phyloP scores from a whole-genome alignment of 2,113 vertebrate genomes.

The Choloepus hoffmanni region DNA sequence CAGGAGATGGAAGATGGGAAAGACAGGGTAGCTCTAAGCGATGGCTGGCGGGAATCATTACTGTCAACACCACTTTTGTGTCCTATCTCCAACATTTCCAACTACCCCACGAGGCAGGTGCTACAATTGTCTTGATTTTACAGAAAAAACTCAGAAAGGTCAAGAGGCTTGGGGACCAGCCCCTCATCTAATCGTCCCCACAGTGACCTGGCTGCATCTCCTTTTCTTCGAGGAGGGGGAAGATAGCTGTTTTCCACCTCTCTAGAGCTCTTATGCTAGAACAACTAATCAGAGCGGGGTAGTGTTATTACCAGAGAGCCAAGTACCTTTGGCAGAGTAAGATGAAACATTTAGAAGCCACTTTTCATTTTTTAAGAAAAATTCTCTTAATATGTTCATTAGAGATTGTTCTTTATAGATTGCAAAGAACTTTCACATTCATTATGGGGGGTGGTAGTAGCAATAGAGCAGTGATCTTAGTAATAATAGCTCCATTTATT shows the following conservation, averaged over 20 bases:
- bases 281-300: background rate
- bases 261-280: fast-evolving
- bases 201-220: too few relatives aligned
- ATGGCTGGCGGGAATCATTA: background rate
- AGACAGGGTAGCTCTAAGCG: fast-evolving
- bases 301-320: background rate
- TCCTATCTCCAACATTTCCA: background rate
- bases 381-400: background rate
- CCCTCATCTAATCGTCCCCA: too few relatives aligned
- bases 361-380: background rate
- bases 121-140: too few relatives aligned
- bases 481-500: background rate
- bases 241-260: background rate
- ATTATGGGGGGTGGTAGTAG: background rate
- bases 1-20: background rate
- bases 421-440: background rate
- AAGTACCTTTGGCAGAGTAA: background rate
- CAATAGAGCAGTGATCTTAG: too few relatives aligned
- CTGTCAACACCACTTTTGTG: too few relatives aligned
- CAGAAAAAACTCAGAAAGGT: too few relatives aligned
- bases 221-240: too few relatives aligned
- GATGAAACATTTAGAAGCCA: background rate
- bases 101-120: too few relatives aligned
- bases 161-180: too few relatives aligned
- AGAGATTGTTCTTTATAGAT: background rate